These are phyloP conservation scores for Premnoplex brunnescens DNA, from an alignment of 2,797 vertebrate species.

Conservation along the genomic window DNA sequence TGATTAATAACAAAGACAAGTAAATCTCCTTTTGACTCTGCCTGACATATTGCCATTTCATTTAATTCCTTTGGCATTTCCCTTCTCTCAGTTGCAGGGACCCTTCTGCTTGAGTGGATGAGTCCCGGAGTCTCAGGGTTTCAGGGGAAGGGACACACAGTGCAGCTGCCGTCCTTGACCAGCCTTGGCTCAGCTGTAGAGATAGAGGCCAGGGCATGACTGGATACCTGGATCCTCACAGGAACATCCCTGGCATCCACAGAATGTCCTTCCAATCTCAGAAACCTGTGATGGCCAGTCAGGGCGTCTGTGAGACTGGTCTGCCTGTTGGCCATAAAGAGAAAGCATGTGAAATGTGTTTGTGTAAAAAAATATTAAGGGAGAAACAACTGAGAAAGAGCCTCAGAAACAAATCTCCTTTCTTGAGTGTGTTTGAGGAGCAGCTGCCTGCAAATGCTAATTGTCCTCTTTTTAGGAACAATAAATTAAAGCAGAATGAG, in stretches of 20 bases:
- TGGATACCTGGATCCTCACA: background rate
- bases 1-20: background rate
- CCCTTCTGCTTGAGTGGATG: background rate
- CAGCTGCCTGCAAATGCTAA: background rate
- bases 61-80: background rate
- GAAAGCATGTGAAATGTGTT: background rate
- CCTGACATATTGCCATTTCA: background rate
- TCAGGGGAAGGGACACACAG: background rate
- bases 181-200: background rate
- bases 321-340: background rate
- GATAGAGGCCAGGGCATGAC: background rate
- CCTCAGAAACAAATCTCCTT: background rate
- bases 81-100: background rate
- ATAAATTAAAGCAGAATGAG: slow-evolving; percentile 25
- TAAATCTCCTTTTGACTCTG: background rate
- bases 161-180: background rate
- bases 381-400: background rate
- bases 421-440: background rate
- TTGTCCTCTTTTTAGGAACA: slow-evolving; percentile 25
- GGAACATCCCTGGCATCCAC: background rate
- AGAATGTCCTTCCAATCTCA: background rate
- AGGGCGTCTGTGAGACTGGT: background rate
- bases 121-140: background rate
- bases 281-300: background rate
- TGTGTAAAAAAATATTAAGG: background rate